Conservation (phyloP, 2,888 invertebrate genomes). For the Electrophaes corylata region DNA sequence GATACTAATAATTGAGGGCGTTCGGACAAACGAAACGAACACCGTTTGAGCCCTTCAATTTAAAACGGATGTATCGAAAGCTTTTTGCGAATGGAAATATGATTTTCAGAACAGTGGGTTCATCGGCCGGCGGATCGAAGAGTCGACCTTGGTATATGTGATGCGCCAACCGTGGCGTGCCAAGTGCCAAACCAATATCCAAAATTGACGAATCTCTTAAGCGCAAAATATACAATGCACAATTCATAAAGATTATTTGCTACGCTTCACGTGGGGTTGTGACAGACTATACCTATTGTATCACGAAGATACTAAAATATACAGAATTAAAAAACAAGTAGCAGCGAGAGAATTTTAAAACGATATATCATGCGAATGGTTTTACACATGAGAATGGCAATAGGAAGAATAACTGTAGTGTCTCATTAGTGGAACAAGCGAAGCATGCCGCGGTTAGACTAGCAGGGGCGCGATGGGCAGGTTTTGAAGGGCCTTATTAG, state of each 20-base stretch:
- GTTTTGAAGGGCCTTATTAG: constrained; percentile 52
- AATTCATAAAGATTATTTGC: constrained; percentile 21
- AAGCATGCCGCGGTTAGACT: constrained; percentile 51
- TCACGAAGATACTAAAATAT: constrained; percentile 9
- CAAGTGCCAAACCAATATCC: constrained; percentile 19
- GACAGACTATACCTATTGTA: constrained; percentile 12
- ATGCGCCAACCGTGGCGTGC: constrained; percentile 36
- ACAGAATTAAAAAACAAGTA: constrained; percentile 16
- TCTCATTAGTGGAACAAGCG: constrained; percentile 63
- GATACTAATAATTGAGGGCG: constrained; percentile 63
- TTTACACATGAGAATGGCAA: constrained; percentile 44
- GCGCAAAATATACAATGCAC: constrained; percentile 20
- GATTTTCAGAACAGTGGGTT: constrained; percentile 53
- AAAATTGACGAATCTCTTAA: constrained; percentile 24
- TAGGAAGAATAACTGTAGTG: constrained; percentile 54
- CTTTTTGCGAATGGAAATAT: constrained; percentile 57
- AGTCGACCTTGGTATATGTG: constrained; percentile 47
- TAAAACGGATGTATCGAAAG: constrained; percentile 61
- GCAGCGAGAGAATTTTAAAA: constrained; percentile 19
- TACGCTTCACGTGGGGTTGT: constrained; percentile 11
- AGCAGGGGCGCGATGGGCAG: constrained; percentile 45
- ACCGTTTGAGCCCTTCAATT: constrained; percentile 58
- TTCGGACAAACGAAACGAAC: constrained; percentile 46
- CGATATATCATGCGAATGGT: constrained; percentile 29
- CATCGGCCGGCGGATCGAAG: constrained; percentile 51